Evolutionary conservation across 2,888 invertebrate genomes (phyloP), one percentile per base, ranked within the genome.

Genomic region (Blera fallax): DNA sequence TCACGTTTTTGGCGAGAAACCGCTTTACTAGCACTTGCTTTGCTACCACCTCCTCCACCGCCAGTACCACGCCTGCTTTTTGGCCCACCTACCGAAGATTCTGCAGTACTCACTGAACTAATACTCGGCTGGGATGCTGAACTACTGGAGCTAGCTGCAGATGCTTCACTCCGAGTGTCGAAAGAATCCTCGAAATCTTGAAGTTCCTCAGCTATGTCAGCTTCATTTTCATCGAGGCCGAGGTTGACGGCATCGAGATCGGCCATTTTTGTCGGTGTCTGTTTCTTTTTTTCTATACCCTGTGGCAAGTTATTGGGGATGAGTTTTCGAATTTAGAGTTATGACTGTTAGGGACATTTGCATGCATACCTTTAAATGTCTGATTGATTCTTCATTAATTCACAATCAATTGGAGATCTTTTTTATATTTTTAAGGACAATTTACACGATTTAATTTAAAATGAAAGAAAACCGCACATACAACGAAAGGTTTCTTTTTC

Each of bases 91-190:
- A 92, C 92, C 0, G 94, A 94, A 4, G 95, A 96, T 89, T 95
- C 95, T 1, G 89, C 80, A 3, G 95, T 94, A 89, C 96, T 96
- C 34, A 95, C 95, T 24, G 96, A 95, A 92, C 96, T 96, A 80
- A 96, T 96, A 90, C 96, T 96, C 6, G 96, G 96, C 87, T 95
- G 94, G 89, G 94, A 95, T 1, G 95, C 94, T 74, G 94, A 94
- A 3, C 91, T 90, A 62, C 91, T 90, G 87, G 95, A 95, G 3
- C 96, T 95, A 0, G 91, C 91, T 87, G 97, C 97, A 64, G 97
- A 97, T 32, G 97, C 97, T 93, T 98, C 98, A 92, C 98, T 98
- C 10, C 96, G 94, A 2, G 96, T 97, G 91, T 97, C 97, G 90
- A 96, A 97, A 5, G 91, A 90, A 84, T 92, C 90, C 74, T 90